Conservation (phyloP, 2,797 vertebrate species). For the Anguilla megastoma region DNA sequence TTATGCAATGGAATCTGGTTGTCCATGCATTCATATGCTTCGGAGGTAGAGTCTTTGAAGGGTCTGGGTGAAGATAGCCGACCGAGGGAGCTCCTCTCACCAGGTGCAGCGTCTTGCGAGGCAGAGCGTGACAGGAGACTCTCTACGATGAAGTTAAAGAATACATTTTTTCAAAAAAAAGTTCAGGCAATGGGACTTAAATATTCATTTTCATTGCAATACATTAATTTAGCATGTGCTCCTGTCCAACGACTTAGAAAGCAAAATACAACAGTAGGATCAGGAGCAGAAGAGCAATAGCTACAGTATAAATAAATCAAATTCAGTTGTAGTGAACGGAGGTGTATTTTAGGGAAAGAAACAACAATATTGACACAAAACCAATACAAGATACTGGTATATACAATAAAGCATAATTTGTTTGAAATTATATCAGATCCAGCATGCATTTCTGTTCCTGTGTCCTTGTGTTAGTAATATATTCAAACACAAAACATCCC, state of each 20-base stretch:
- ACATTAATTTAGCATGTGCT: slow-evolving; percentile 70
- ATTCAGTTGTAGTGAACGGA: no score
- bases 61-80: slow-evolving; percentile 44
- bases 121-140: slow-evolving; percentile 52
- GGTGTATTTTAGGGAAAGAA: no score
- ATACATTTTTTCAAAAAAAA: neutral
- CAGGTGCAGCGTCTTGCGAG: slow-evolving; percentile 51
- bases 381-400: no score
- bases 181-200: neutral
- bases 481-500: neutral
- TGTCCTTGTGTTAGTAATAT: no score
- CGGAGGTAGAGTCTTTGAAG: slow-evolving; percentile 44
- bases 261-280: neutral
- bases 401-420: no score
- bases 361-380: no score
- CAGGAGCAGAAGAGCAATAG: neutral
- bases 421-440: no score
- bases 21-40: slow-evolving; percentile 76
- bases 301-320: neutral
- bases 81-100: slow-evolving; percentile 52
- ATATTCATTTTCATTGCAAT: slow-evolving; percentile 73
- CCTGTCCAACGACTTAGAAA: neutral
- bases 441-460: no score
- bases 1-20: slow-evolving; percentile 52
- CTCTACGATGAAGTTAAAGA: slow-evolving; percentile 54